phyloP scores from a whole-genome alignment of 2,113 vertebrate genomes.

The Zonotrichia leucophrys region DNA sequence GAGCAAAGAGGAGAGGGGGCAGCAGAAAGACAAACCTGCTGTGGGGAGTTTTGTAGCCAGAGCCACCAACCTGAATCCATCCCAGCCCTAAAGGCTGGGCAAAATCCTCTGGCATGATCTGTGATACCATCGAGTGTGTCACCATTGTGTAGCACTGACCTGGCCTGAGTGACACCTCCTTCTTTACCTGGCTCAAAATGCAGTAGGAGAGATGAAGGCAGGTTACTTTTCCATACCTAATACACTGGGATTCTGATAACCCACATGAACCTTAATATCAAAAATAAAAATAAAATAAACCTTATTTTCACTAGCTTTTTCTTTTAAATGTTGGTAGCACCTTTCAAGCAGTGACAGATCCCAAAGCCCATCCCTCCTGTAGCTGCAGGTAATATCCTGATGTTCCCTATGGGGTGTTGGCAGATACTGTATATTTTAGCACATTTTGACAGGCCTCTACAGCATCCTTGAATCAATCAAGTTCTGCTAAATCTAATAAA shows the following conservation, averaged over 20 bases:
- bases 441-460: slow-evolving; percentile 53
- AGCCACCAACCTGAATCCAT: background rate
- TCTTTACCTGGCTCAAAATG: background rate
- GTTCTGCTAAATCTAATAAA: slow-evolving; percentile 43
- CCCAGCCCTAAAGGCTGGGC: background rate
- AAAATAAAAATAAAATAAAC: background rate
- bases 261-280: background rate
- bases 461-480: slow-evolving; percentile 53
- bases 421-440: slow-evolving; percentile 64
- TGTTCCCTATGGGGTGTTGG: slow-evolving; percentile 42
- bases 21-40: background rate
- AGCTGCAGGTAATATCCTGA: slow-evolving; percentile 58
- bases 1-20: background rate
- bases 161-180: background rate
- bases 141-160: background rate
- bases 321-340: slow-evolving; percentile 10
- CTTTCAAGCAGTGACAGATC: slow-evolving; percentile 24
- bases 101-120: background rate
- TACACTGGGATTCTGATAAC: background rate
- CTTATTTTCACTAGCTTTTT: slow-evolving; percentile 1
- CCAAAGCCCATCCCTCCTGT: background rate
- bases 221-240: background rate
- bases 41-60: background rate
- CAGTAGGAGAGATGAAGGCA: background rate
- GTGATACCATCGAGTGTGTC: rapidly evolving